phyloP scores from a whole-genome alignment of 2,888 invertebrate genomes.

The Philaethria dido region DNA sequence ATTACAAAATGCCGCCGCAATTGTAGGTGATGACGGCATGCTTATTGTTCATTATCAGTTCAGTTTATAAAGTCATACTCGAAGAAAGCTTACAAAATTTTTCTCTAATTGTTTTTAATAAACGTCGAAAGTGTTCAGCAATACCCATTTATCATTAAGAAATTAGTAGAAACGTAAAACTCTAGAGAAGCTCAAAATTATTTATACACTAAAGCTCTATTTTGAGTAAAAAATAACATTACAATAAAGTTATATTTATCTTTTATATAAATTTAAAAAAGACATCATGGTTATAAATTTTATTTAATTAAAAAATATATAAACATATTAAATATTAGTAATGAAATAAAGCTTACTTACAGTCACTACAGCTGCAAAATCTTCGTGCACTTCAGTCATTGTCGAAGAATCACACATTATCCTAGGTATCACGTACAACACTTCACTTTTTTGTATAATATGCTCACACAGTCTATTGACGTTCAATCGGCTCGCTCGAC shows the following conservation, averaged over 20 bases:
- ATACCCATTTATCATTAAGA: no score
- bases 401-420: slow-evolving; percentile 34
- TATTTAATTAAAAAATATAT: not conserved
- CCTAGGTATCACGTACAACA: not conserved
- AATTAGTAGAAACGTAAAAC: no score
- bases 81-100: not conserved
- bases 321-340: not conserved
- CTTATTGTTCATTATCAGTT: no score
- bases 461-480: slow-evolving; percentile 24
- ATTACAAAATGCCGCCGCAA: no score
- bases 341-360: slow-evolving; percentile 19
- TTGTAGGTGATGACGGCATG: no score
- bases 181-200: not conserved
- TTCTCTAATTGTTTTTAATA: not conserved
- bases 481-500: slow-evolving; percentile 13
- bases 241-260: not conserved
- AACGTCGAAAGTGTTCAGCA: no score
- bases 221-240: not conserved
- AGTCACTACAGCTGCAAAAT: slow-evolving; percentile 30
- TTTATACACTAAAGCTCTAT: not conserved
- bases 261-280: not conserved
- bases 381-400: slow-evolving; percentile 35
- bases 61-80: no score
- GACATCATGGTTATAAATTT: no score
- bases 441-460: slow-evolving; percentile 22